Base-by-base conservation (phyloP, 2,888 invertebrate genomes). In the Mesochorus sp. region DNA sequence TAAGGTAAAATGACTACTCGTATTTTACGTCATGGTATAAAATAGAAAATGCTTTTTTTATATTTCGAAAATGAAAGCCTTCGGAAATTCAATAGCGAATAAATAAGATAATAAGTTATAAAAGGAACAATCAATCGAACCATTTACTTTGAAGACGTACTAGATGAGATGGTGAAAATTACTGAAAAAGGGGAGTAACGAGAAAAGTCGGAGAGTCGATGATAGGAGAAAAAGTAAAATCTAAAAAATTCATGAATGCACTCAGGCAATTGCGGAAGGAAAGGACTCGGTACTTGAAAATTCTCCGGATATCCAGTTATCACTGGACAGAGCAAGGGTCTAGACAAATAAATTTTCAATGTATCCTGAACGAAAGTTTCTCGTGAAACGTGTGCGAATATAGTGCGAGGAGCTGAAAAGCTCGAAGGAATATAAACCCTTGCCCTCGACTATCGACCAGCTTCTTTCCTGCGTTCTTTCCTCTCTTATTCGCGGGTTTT, bases 341-440 rank as follows among this genome's bases (percentile, higher is more conserved):
- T 80, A 67, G 74, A 80, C 78, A 80, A 78, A 78, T 80, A 80
- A 78, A 77, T 80, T 71, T 78, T 75, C 78, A 55, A 78, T 78
- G 71, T 49, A 44, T 24, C 39, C 47, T 24, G 76, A 10, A 28
- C 61, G 49, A n/a, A 66, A 74, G 53, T 44, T 77, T 47, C 24
- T 34, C 17, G 14, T 10, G 14, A 19, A 49, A 59, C 44, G 51
- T 39, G 44, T 37, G 47, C 37, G 55, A 31, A 26, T 39, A 14
- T 42, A 14, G 12, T 44, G 37, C 66, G 37, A 55, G 28, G 70
- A 74, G 55, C 44, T 75, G 51, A 79, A 73, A 71, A 79, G 57
- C 53, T 34, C 31, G 44, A 70, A 74, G 39, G 79, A 73, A 79
- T 73, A 71, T 73, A 76, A 75, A 73, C 64, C 66, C 24, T 17